A percentile compares a stretch with the other conserved stretches of the same genome.
Evolutionary conservation across 2,888 invertebrate species (phyloP).

Genomic region (Melinaea menophilus): DNA sequence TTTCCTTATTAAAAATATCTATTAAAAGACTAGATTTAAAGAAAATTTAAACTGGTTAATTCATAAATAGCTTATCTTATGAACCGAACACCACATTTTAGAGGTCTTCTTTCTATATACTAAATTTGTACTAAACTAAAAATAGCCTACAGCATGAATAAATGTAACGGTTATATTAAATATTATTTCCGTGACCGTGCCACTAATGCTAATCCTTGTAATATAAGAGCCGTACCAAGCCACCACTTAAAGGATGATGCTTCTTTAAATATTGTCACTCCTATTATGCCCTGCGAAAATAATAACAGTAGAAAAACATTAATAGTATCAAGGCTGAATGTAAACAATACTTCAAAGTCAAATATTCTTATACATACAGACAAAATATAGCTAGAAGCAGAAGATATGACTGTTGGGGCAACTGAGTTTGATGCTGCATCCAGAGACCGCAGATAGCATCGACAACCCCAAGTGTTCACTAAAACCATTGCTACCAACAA

Average conservation of each 20-base stretch:
- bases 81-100: too few species aligned
- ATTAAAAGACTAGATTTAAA: too few species aligned
- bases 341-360: neutral
- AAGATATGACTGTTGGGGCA: conserved; percentile 79
- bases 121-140: too few species aligned
- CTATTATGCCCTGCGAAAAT: conserved; percentile 81
- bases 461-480: conserved; percentile 79
- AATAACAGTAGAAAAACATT: too few species aligned
- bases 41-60: too few species aligned
- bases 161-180: neutral
- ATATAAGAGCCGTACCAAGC: conserved; percentile 82
- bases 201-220: conserved; percentile 83
- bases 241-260: conserved; percentile 83
- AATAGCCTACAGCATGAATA: neutral
- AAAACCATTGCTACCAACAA: conserved; percentile 74
- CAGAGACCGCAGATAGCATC: conserved; percentile 80
- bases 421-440: conserved; percentile 79
- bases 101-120: too few species aligned
- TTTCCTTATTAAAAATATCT: too few species aligned
- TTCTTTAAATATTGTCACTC: conserved; percentile 84
- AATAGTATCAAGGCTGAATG: too few species aligned
- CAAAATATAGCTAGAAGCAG: conserved; percentile 80
- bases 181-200: conserved; percentile 48
- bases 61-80: too few species aligned
- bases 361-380: conserved; percentile 71